Base-by-base conservation (phyloP, 2,113 vertebrate genomes). In the Chlorodrepanis virens region DNA sequence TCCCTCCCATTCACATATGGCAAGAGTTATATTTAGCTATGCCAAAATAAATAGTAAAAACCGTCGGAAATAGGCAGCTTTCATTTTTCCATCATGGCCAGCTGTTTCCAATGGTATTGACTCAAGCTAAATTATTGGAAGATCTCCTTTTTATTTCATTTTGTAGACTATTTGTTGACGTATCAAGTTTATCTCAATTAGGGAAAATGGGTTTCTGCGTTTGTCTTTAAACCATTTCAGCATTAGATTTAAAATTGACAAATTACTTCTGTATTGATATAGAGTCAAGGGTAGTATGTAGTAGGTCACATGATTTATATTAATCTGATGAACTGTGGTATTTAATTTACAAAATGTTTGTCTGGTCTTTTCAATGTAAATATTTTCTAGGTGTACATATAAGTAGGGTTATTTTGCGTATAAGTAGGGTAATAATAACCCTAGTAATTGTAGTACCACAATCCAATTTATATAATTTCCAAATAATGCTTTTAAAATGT, bases 341-440 rank as follows among this genome's bases (percentile, higher is more conserved):
- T 95, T 97, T 94, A 82, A 94, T 92, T 94, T 96, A 20, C 28
- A 95, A 97, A 93, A 87, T 90, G 54, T 71, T 95, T 76, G 5
- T 35, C 45, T 68, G 29, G 1, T 18, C 90, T 83, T 96, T 91
- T 47, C 21, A 61, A 52, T 49, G 56, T 25, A 65, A 37, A 27
- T 67, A 2, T 90, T 93, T 91, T 76, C n/a, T 85, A 60, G 10
- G 3, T 59, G 11, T 65, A 19, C 22, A 45, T 20, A 19, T 25
- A 72, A 22, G 5, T 56, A 37, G 18, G 56, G 8, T 29, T 67
- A 56, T 71, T 16, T 87, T 84, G 31, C 20, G 42, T 22, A 17
- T 31, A 59, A 29, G 3, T 56, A 39, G 24, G 45, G 7, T 29
- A 70, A 59, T 69, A 57, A n/a, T 69, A 54, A 33, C 31, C 29